phyloP scores from a whole-genome alignment of 2,888 invertebrate species.

The Timandra comae region DNA sequence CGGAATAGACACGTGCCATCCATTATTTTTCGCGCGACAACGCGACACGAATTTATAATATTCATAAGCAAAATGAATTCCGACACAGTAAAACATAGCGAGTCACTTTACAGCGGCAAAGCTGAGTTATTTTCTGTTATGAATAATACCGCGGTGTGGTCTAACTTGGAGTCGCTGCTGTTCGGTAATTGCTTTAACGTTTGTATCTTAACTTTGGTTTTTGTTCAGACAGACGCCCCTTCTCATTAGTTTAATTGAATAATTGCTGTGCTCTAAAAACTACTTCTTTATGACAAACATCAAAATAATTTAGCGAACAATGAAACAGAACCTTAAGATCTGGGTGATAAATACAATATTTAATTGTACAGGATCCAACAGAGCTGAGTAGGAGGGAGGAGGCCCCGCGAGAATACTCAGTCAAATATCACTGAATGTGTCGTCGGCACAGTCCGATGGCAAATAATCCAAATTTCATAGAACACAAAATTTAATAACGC shows the following conservation, averaged over 20 bases:
- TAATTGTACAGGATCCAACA: too few species aligned
- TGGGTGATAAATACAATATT: too few species aligned
- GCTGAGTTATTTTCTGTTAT: conserved; percentile 11
- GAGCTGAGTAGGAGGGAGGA: too few species aligned
- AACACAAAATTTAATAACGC: conserved; percentile 20
- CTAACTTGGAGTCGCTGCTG: conserved; percentile 8
- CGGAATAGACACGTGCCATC: conserved; percentile 7
- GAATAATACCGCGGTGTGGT: conserved; percentile 9
- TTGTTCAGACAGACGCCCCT: too few species aligned
- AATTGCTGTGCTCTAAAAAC: too few species aligned
- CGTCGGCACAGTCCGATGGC: background rate
- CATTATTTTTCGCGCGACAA: conserved; percentile 30
- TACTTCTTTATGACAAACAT: too few species aligned
- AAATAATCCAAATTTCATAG: conserved; percentile 12
- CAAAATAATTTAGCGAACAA: too few species aligned
- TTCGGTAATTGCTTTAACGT: conserved; percentile 11
- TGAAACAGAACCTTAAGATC: too few species aligned
- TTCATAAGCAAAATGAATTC: conserved; percentile 50
- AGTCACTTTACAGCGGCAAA: conserved; percentile 12
- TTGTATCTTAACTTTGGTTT: background rate
- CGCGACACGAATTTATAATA: conserved; percentile 46
- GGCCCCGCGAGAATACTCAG: too few species aligned
- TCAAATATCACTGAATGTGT: too few species aligned
- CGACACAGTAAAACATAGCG: conserved; percentile 16
- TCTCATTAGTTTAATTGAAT: too few species aligned